A percentile compares a stretch with the other conserved stretches of the same genome.
phyloP scores from a whole-genome alignment of 2,113 vertebrate species.

The Nicator chloris region DNA sequence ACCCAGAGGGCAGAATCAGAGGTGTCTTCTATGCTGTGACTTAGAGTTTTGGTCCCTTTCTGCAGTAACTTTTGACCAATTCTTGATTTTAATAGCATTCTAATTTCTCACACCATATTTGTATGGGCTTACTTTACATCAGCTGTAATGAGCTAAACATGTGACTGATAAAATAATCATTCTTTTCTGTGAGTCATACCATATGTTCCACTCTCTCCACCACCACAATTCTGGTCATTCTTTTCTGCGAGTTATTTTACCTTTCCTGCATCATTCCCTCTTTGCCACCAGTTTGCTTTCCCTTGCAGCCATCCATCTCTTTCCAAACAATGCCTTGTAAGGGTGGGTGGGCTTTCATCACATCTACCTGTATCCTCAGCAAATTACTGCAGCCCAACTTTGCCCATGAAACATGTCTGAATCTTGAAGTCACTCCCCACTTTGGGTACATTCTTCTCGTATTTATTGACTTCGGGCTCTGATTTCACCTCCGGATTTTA shows the following conservation, averaged over 20 bases:
- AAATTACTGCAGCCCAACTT: neutral
- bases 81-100: neutral
- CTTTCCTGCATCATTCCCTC: neutral
- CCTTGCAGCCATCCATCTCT: neutral
- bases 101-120: neutral
- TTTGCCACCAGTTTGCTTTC: neutral
- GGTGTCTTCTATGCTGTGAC: fast-evolving
- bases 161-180: neutral
- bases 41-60: neutral
- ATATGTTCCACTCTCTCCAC: neutral
- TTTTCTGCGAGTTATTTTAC: neutral
- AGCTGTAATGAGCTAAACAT: neutral
- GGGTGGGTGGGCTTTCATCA: neutral
- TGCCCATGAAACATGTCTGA: neutral
- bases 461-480: neutral
- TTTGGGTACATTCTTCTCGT: neutral
- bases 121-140: neutral
- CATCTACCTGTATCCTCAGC: neutral
- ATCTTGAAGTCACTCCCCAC: fast-evolving
- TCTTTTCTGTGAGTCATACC: neutral
- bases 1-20: neutral
- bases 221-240: neutral
- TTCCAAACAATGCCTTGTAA: neutral
- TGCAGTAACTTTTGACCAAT: neutral
- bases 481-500: neutral